Base-by-base conservation (phyloP, 2,113 vertebrate genomes). In the Trematocara macrostoma region DNA sequence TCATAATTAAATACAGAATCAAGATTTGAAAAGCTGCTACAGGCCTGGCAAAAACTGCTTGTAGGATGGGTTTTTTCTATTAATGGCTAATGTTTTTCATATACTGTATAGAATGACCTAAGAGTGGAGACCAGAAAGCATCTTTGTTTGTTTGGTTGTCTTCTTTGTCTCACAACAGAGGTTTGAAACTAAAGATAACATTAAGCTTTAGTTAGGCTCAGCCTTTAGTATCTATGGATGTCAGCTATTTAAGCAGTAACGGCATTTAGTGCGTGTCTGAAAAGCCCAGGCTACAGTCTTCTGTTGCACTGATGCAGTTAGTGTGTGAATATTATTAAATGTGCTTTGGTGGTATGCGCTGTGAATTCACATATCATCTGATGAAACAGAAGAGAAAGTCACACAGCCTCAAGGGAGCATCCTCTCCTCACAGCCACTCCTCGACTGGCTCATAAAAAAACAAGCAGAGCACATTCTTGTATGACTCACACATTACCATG, bases 401-500 rank as follows among this genome's bases (percentile, higher is more conserved):
- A 56, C 79, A 23, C 15, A 71, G 52, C 26, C 35, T 26, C 20
- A 23, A 61, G 76, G 56, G 74, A n/a, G 26, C 45, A 51, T 76
- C 23, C 18, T 40, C 7, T 45, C 40, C 79, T 82, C 57, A 9
- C 18, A 35, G 31, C 61, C 76, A 49, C 88, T 7, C 14, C 35
- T 79, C 11, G 11, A 35, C 40, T 18, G 2, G 9, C 56, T 85
- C 64, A 57, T 23, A 51, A 76, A 87, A 84, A 84, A 64, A 38
- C 34, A 64, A 84, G 78, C 85, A 88, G 88, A 89, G 49, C 79
- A 87, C 80, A 91, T 82, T 90, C 83, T 83, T 45, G 71, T 86
- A 81, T 93, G 89, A 91, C 85, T 94, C 91, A 94, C 82, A 51
- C 85, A 80, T 90, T 85, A 88, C 40, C 84, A 79, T 93, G 90